These are phyloP conservation scores for Prunella strophiata DNA, from an alignment of 2,797 vertebrate genomes.

Conservation along the genomic window DNA sequence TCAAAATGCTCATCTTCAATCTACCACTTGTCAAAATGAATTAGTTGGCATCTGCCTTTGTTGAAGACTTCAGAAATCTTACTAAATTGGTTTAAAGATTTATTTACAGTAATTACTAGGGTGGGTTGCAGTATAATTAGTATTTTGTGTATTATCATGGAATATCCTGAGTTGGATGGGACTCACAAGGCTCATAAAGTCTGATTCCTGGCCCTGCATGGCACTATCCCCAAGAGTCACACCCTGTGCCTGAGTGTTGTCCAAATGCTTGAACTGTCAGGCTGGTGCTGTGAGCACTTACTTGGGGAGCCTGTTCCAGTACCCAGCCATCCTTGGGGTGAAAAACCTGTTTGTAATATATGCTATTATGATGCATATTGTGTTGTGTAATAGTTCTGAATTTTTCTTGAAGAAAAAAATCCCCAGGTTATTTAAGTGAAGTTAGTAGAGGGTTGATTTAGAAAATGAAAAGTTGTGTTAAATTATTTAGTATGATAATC, in stretches of 20 bases:
- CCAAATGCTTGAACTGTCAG: not conserved
- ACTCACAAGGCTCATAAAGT: not conserved
- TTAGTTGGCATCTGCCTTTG: not conserved
- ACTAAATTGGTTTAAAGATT: not conserved
- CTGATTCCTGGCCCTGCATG: too few relatives aligned
- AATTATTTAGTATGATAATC: not conserved
- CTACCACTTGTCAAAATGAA: not conserved
- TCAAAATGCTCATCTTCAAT: not conserved
- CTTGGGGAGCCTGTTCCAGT: not conserved
- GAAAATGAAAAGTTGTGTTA: not conserved
- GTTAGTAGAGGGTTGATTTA: not conserved
- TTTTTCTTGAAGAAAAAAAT: not conserved
- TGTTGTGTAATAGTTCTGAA: not conserved
- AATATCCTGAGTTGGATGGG: not conserved
- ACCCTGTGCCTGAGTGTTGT: accelerated
- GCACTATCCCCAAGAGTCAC: too few relatives aligned
- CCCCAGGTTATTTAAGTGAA: not conserved
- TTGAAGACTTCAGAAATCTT: not conserved
- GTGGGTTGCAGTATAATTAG: not conserved
- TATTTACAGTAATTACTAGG: not conserved
- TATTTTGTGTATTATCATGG: not conserved
- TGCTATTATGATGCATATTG: not conserved
- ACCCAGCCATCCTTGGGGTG: not conserved
- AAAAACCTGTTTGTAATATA: not conserved
- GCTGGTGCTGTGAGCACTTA: not conserved